A percentile compares a stretch with the other conserved stretches of the same genome.
These are phyloP conservation scores for Nomada fucata DNA, from an alignment of 2,888 invertebrate species.

Conservation along the genomic window DNA sequence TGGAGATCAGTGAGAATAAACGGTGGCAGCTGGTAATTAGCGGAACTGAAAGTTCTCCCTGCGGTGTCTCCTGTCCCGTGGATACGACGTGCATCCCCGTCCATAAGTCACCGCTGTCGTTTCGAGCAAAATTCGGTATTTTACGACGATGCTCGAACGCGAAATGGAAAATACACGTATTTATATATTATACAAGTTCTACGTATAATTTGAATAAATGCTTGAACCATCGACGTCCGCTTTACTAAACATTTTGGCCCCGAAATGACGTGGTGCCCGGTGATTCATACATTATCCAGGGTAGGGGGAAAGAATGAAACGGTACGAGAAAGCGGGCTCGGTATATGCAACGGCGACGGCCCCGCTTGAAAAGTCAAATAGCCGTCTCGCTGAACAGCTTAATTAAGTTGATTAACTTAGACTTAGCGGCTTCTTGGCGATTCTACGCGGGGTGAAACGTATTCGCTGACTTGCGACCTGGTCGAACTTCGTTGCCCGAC, in stretches of 20 bases:
- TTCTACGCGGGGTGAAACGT: conserved; percentile 2
- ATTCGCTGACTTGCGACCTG: conserved; percentile 8
- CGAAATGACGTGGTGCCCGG: too few relatives aligned
- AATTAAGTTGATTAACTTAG: conserved; percentile 42
- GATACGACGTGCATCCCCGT: not conserved
- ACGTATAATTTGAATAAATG: too few relatives aligned
- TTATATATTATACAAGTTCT: too few relatives aligned
- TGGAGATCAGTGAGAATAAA: conserved; percentile 37
- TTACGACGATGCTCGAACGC: too few relatives aligned
- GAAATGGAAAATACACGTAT: too few relatives aligned
- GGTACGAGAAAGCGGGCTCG: not conserved
- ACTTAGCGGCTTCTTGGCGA: conserved; percentile 19
- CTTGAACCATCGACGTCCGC: too few relatives aligned
- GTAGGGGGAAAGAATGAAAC: conserved; percentile 7
- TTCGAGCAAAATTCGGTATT: too few relatives aligned
- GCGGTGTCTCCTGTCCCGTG: not conserved
- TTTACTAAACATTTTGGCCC: too few relatives aligned
- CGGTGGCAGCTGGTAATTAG: conserved; percentile 65
- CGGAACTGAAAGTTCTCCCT: conserved; percentile 61
- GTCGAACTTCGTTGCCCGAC: not conserved
- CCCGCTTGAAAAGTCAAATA: conserved; percentile 39
- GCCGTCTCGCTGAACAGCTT: conserved; percentile 19
- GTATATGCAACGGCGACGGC: not conserved
- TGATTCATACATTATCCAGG: conserved; percentile 18
- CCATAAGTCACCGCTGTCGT: too few relatives aligned